Percentiles rank a stretch among this genome's conserved stretches.
Evolutionary conservation across 2,113 vertebrate species (phyloP).

Genomic region (Pomatorhinus ruficollis): DNA sequence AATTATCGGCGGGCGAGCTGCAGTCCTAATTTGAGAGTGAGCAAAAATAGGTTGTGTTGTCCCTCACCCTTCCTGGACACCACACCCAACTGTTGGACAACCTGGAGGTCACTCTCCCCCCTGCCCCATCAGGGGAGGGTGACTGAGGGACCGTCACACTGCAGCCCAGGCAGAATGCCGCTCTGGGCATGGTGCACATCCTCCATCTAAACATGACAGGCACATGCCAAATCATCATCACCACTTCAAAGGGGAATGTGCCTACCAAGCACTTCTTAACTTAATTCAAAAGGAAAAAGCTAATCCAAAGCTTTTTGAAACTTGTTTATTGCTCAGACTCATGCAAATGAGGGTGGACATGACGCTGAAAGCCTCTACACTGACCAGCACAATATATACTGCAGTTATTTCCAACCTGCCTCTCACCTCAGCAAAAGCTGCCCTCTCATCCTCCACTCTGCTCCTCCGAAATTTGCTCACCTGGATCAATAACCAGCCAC

Average conservation of each 20-base stretch:
- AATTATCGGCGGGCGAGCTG: conserved; percentile 47
- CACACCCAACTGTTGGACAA: not conserved
- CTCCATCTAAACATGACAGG: not conserved
- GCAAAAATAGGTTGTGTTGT: not conserved
- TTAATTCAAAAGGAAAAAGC: not conserved
- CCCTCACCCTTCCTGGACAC: not conserved
- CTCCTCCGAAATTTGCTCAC: not conserved
- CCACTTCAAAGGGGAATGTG: not conserved
- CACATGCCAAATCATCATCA: not conserved
- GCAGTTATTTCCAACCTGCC: not conserved
- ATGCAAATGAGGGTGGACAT: not conserved
- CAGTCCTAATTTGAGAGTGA: conserved; percentile 48
- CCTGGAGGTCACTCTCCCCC: not conserved
- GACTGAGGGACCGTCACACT: accelerated
- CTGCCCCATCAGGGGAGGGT: not conserved
- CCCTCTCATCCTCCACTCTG: not conserved
- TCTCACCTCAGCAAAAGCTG: not conserved
- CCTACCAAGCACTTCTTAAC: not conserved
- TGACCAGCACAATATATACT: not conserved
- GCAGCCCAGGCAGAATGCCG: accelerated
- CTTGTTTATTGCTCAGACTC: not conserved
- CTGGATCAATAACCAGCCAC: not conserved
- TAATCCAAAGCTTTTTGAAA: not conserved
- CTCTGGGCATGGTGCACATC: not conserved
- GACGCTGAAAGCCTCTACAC: not conserved